Evolutionary conservation across 2,888 invertebrate genomes (phyloP).

Genomic region (Aphodius granarius): DNA sequence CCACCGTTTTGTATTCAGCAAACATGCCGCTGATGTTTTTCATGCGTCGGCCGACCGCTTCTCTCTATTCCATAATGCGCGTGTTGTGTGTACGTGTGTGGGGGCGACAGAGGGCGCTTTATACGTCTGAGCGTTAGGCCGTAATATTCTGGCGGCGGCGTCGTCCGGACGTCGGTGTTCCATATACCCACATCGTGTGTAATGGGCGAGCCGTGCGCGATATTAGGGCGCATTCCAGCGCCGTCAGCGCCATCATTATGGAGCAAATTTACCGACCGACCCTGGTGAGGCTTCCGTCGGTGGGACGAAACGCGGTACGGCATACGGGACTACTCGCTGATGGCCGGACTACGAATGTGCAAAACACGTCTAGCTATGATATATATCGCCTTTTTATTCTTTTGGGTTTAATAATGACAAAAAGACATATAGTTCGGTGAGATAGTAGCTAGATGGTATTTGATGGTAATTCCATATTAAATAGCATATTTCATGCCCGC

Average conservation of each 20-base stretch:
- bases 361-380: background rate
- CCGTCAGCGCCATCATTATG: constrained; percentile 49
- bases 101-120: background rate
- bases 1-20: background rate
- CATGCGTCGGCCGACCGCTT: background rate
- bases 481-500: too few relatives aligned
- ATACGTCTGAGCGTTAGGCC: background rate
- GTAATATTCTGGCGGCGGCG: background rate
- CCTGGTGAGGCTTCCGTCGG: constrained; percentile 17
- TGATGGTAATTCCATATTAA: too few relatives aligned
- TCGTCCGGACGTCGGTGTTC: background rate
- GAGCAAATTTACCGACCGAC: constrained; percentile 48
- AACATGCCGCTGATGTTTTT: background rate
- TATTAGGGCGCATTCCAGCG: constrained; percentile 45
- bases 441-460: too few relatives aligned
- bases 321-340: background rate
- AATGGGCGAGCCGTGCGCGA: constrained; percentile 29
- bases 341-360: background rate
- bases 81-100: background rate
- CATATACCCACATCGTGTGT: constrained; percentile 21
- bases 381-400: background rate
- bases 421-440: too few relatives aligned
- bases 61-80: background rate
- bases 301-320: constrained; percentile 17
- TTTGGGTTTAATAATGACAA: background rate